Base-by-base conservation (phyloP, 2,113 vertebrate genomes). In the Nematolebias whitei region DNA sequence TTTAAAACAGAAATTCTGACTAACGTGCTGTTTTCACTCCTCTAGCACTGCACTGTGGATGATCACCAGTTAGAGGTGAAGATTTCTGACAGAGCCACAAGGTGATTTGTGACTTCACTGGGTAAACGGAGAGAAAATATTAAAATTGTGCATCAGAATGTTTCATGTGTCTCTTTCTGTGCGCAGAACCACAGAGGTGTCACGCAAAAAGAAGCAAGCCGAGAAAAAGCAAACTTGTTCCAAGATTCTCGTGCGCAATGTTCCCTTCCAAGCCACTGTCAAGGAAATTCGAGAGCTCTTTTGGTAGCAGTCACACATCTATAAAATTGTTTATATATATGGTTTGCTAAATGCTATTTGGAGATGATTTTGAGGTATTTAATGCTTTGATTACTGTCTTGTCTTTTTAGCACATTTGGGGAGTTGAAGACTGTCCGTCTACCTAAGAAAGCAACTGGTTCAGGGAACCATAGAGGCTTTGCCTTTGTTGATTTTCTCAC, bases 401-500 rank as follows among this genome's bases (percentile, higher is more conserved):
- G 20, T 79, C 38, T 64, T 58, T 43, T 2, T 78, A 99, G 98
- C 87, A 98, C 96, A 13, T 99, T 99, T 55, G 98, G 98, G 50
- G 97, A 99, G 87, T 87, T 99, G 83, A 98, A 98, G 84, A 98
- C 95, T 0, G 94, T 97, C 26, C 94, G 98, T 40, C 83, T 99
- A 76, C 97, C 97, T 1, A 98, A 95, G 89, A 99, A 99, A 83
- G 91, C 93, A 73, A 88, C 93, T 0, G 96, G 96, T 51, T 92
- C 94, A 0, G 96, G 96, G 18, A 66, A 83, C 0, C 98, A 99
- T 76, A 82, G 98, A 12, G 98, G 97, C 19, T 99, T 99, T 53
- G 95, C 96, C 20, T 98, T 99, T 4, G 90, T 99, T 80, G 98
- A 99, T 90, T 99, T 98, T 65, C 54, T 99, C 79, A 99, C 96